A percentile compares a stretch with the other conserved stretches of the same genome.
Evolutionary conservation across 1,140 invertebrate genomes (phyloP).

Genomic region (Drosophila serrata): DNA sequence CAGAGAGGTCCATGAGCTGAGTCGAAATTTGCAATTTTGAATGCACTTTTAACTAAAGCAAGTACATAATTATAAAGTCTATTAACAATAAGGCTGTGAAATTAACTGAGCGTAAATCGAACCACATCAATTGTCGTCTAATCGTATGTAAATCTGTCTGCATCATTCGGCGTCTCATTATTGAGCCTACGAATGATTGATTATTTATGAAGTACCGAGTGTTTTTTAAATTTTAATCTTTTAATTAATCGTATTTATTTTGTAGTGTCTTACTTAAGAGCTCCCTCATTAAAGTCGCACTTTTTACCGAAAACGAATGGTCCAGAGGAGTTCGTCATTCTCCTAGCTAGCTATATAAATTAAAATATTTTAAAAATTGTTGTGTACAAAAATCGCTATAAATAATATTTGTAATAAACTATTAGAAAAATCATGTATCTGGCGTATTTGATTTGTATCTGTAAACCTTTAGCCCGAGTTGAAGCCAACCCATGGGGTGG

Average conservation of each 20-base stretch:
- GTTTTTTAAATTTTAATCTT: slow-evolving; percentile 1
- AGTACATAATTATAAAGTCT: slow-evolving; percentile 44
- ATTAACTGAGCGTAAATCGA: slow-evolving; percentile 57
- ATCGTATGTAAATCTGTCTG: slow-evolving; percentile 40
- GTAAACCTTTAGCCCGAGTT: not conserved
- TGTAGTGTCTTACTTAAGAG: slow-evolving; percentile 29
- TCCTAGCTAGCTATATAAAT: slow-evolving; percentile 40
- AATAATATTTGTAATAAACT: slow-evolving; percentile 36
- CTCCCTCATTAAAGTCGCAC: slow-evolving; percentile 17
- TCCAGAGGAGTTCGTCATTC: slow-evolving; percentile 33
- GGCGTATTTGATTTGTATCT: not conserved
- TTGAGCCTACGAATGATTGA: slow-evolving; percentile 3
- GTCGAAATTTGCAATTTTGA: slow-evolving; percentile 14
- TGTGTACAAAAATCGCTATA: slow-evolving; percentile 48
- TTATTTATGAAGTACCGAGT: slow-evolving; percentile 22
- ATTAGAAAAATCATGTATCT: not conserved
- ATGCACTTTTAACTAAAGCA: slow-evolving; percentile 34
- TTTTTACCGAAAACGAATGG: slow-evolving; percentile 26
- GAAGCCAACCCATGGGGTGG: not conserved
- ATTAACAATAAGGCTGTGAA: slow-evolving; percentile 71
- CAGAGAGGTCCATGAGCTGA: slow-evolving; percentile 27
- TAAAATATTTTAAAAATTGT: slow-evolving; percentile 45
- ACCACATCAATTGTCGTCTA: slow-evolving; percentile 44
- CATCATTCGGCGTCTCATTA: slow-evolving; percentile 17
- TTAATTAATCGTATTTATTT: slow-evolving; percentile 49